Base-by-base conservation (phyloP, 2,797 vertebrate genomes). In the Lepilemur septentrionalis region DNA sequence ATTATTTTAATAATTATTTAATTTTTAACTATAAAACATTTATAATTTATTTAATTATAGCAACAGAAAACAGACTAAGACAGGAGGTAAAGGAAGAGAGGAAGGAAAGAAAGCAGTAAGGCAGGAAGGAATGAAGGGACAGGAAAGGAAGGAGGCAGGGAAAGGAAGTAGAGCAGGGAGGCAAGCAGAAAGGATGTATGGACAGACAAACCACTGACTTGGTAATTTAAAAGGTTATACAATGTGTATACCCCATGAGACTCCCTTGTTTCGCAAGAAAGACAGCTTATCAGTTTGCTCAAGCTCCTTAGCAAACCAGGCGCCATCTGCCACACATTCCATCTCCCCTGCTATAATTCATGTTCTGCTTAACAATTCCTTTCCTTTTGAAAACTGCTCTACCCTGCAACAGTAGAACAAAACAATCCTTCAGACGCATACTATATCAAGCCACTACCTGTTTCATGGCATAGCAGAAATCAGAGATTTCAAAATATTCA, bases 401-500 rank as follows among this genome's bases (percentile, higher is more conserved):
- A 52, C 15, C 38, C n/a, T 59, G 9, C 32, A 93, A 52, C 43
- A 38, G 41, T 6, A 72, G 48, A 75, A 72, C 46, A 63, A 73
- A 89, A 81, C 28, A 92, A 63, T 90, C 50, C 63, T 91, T 90
- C 67, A 41, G 12, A 78, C 67, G 48, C 6, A 89, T 92, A 69
- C n/a, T 82, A 85, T 90, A 76, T 79, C 61, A 92, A 88, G 92
- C 32, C n/a, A 76, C 50, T 91, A 55, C 32, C 76, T 80, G 35
- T 35, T 93, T 72, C 32, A n/a, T 1, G 12, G 67, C 65, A 82
- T 35, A 85, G 67, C 18, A 92, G 46, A 87, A 41, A 76, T 61
- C 61, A 94, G 82, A 81, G 46, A 91, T 32, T 61, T 73, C 28
- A 28, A 65, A 75, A 84, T 80, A 73, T 63, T 78, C 35, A 93